Base-by-base conservation (phyloP, 2,113 vertebrate species). In the Argyrosomus japonicus region DNA sequence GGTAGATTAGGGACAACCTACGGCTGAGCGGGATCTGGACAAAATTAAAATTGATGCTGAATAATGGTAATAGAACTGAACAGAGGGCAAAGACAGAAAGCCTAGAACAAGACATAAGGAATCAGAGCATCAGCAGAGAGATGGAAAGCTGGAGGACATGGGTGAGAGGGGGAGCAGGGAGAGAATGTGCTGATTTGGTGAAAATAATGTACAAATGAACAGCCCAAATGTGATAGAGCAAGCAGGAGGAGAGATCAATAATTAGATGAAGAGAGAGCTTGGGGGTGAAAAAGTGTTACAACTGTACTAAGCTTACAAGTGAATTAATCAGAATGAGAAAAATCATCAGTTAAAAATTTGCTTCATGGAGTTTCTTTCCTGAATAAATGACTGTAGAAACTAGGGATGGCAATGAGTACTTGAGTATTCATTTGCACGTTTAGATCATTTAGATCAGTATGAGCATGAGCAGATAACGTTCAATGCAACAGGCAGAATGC, bases 1-100 rank as follows among this genome's bases (percentile, higher is more conserved):
- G 72, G 74, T 79, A 79, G 75, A 87, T 87, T 73, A 67, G 67
- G 19, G 78, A 76, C 43, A 63, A 79, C 25, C 27, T 13, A 1
- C 1, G 3, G 56, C 47, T 32, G 62, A 67, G 43, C 10, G 36
- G 14, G 47, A 45, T 75, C 11, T 25, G 18, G 40, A 40, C 29
- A 61, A 79, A 54, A 71, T 62, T 2, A 29, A 74, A 82, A 69
- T 70, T 62, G 76, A 32, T 77, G 40, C 29, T 48, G 62, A 69
- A 64, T 18, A 45, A 50, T 1, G 5, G 29, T 9, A 77, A 54
- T 36, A 40, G 21, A 69, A 50, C 6, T 47, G n/a, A 8, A 5
- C 27, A 68, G 23, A 63, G 32, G 43, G 8, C 13, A 29, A 36
- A 63, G 54, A 67, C 36, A 65, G 32, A 21, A 13, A 70, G 56